phyloP scores from a whole-genome alignment of 1,140 invertebrate genomes.

The Ridgeia piscesae region DNA sequence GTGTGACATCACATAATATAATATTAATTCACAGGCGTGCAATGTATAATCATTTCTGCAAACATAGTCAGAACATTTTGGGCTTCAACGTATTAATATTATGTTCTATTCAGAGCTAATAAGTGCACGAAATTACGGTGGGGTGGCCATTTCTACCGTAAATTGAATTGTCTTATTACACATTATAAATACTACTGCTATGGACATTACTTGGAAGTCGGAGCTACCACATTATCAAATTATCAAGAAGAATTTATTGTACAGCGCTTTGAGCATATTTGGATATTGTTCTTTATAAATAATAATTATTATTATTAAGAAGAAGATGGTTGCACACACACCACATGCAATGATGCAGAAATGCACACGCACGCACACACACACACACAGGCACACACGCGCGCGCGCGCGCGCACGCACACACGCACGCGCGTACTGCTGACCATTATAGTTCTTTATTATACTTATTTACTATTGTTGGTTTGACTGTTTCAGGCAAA shows the following conservation, averaged over 20 bases:
- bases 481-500: conserved; percentile 63
- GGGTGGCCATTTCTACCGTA: not conserved
- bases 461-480: not conserved
- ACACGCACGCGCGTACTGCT: not conserved
- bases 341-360: too few relatives aligned
- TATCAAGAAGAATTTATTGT: too few relatives aligned
- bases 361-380: too few relatives aligned
- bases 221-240: too few relatives aligned
- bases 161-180: too few relatives aligned
- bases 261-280: not conserved
- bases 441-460: conserved; percentile 13
- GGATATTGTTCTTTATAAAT: too few relatives aligned
- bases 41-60: not conserved
- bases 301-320: conserved; percentile 16
- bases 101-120: not conserved
- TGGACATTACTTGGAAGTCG: too few relatives aligned
- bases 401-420: not conserved
- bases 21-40: too few relatives aligned
- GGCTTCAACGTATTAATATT: not conserved
- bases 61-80: not conserved
- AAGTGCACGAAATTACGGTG: not conserved
- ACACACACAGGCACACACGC: too few relatives aligned
- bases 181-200: too few relatives aligned
- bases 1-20: too few relatives aligned
- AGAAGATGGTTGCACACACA: too few relatives aligned